phyloP scores from a whole-genome alignment of 2,888 invertebrate genomes.

The Hesperia comma region DNA sequence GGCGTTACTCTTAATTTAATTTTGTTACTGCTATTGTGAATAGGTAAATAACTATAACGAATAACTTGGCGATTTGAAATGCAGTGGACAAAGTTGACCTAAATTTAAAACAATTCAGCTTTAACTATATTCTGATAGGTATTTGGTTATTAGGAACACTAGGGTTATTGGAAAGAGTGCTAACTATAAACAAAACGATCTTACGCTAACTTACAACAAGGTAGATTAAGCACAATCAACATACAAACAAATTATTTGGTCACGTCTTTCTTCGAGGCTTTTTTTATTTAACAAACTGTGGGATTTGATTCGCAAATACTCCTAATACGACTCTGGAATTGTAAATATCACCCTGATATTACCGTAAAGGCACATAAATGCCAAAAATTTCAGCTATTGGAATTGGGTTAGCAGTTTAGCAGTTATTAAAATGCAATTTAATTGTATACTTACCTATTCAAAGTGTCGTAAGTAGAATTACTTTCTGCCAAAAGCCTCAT shows the following conservation, averaged over 20 bases:
- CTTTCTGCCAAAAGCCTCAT: neutral
- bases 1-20: too few species aligned
- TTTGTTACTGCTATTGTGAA: too few species aligned
- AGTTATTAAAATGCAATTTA: too few species aligned
- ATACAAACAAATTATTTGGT: constrained; percentile 31
- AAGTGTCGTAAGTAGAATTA: constrained; percentile 5
- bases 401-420: too few species aligned
- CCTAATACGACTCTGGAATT: too few species aligned
- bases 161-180: constrained; percentile 29
- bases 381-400: too few species aligned
- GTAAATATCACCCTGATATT: too few species aligned
- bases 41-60: too few species aligned
- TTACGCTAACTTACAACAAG: constrained; percentile 27
- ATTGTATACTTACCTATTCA: too few species aligned
- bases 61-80: neutral
- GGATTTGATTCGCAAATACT: too few species aligned
- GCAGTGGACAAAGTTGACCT: neutral
- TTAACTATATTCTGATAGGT: constrained; percentile 9
- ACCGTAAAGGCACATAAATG: too few species aligned
- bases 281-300: neutral
- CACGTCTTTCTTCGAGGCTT: constrained; percentile 10
- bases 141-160: constrained; percentile 35
- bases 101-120: neutral
- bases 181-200: constrained; percentile 20
- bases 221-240: constrained; percentile 30